Conservation (phyloP, 2,888 invertebrate genomes). For the Volucella inanis region DNA sequence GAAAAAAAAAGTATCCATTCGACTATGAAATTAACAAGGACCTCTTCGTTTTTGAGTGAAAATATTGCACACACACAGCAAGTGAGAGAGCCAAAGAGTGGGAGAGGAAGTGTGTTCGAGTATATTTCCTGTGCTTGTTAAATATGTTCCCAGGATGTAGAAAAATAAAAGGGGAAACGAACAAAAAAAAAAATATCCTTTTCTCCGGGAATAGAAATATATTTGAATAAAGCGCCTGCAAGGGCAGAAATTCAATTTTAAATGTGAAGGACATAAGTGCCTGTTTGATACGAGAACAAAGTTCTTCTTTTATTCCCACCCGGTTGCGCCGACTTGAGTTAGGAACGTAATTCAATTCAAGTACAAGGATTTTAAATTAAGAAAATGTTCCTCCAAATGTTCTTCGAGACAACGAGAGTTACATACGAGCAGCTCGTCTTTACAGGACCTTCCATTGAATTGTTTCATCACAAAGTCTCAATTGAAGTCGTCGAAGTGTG, state of each 20-base stretch:
- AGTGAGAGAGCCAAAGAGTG: background rate
- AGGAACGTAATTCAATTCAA: conserved; percentile 60
- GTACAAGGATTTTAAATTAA: conserved; percentile 64
- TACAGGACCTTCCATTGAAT: conserved; percentile 48
- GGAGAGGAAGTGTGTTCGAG: conserved; percentile 42
- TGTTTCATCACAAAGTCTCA: conserved; percentile 44
- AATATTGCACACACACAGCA: conserved; percentile 55
- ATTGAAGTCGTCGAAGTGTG: conserved; percentile 52
- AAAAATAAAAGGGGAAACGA: background rate
- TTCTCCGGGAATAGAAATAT: conserved; percentile 35
- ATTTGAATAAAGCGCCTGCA: conserved; percentile 63
- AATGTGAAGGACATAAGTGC: conserved; percentile 68
- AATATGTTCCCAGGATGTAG: conserved; percentile 62
- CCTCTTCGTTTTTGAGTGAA: conserved; percentile 52
- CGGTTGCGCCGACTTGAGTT: background rate
- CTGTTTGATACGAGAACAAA: conserved; percentile 24
- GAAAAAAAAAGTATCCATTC: conserved; percentile 71
- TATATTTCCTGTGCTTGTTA: conserved; percentile 70
- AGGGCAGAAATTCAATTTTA: conserved; percentile 60
- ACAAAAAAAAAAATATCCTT: conserved; percentile 9
- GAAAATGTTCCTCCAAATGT: conserved; percentile 58
- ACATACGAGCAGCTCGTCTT: background rate
- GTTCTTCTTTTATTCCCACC: background rate
- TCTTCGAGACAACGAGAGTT: background rate
- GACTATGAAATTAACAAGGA: conserved; percentile 75